Evolutionary conservation across 2,797 vertebrate species (phyloP), one percentile per base, ranked within the genome.

Genomic region (Anguilla megastoma): DNA sequence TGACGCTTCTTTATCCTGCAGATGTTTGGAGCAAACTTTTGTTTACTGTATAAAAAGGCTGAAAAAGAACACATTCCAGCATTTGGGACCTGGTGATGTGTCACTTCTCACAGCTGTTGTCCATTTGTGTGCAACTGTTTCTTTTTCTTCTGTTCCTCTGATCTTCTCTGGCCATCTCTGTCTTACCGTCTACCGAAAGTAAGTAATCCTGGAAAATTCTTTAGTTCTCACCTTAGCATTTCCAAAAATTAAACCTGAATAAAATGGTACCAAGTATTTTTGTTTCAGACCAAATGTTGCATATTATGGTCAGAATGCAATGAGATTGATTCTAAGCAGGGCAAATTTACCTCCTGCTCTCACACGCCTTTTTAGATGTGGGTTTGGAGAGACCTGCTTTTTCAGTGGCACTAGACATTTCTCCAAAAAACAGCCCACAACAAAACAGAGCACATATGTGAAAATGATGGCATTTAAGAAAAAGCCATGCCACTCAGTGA

Each of bases 61-160:
- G 36, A 12, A 56, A 87, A 27, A 82, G 41, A 52, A 16, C 21
- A 27, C n/a, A 87, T 87, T 76, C 76, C 54, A 10, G 56, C 21
- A 27, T 45, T 10, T 56, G 45, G 36, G 36, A 45, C 85, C 58
- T 18, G 36, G 60, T 69, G 60, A 36, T 50, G 41, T 69, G 60
- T 48, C 60, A 50, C 58, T 48, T 84, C 85, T 50, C 21, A 41
- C 84, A 86, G 56, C 36, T 79, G 74, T 60, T 76, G 74, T 58
- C 54, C 56, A 85, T 80, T 86, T 86, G 84, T 60, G 52, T 9
- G 24, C 3, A 27, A 79, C 66, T 60, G 18, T 74, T 27, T 69
- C 80, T 74, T 27, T 79, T 14, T 80, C 36, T 79, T 36, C 56
- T 85, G 52, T 60, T 10, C 0, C 33, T 69, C 60, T n/a, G 7